Evolutionary conservation across 2,113 vertebrate genomes (phyloP).

Genomic region (Oreochromis niloticus): DNA sequence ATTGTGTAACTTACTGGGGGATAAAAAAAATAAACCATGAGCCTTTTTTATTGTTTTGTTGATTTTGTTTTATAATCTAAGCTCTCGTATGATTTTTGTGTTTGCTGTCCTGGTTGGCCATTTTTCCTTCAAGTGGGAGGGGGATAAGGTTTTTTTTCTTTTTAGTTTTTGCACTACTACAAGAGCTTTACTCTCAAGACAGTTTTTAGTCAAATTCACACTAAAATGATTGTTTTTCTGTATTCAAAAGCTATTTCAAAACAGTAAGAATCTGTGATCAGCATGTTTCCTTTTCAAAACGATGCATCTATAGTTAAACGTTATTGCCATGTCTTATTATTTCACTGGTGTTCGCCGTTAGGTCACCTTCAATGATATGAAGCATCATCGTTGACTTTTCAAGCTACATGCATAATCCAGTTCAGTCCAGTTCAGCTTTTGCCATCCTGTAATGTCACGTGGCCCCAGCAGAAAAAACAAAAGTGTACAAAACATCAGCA

Average conservation of each 20-base stretch:
- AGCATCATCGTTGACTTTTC: background rate
- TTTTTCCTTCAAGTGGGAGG: background rate
- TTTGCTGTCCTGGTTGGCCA: background rate
- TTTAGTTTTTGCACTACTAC: background rate
- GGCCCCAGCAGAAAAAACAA: background rate
- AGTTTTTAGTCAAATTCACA: background rate
- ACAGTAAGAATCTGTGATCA: background rate
- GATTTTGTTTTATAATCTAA: background rate
- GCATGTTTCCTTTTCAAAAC: background rate
- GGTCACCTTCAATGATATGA: background rate
- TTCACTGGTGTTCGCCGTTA: background rate
- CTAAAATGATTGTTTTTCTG: background rate
- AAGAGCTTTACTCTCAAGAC: background rate
- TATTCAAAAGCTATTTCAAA: background rate
- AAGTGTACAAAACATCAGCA: background rate
- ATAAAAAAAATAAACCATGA: background rate
- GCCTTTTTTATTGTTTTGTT: background rate
- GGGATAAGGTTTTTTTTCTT: background rate
- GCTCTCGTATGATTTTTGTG: background rate
- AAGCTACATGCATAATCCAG: background rate
- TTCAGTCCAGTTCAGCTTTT: background rate
- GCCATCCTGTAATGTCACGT: background rate
- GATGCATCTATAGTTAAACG: background rate
- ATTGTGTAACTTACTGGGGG: background rate
- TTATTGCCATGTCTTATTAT: background rate